A percentile compares a stretch with the other conserved stretches of the same genome.
Conservation (phyloP, 2,797 vertebrate species). For the Aeoliscus strigatus region DNA sequence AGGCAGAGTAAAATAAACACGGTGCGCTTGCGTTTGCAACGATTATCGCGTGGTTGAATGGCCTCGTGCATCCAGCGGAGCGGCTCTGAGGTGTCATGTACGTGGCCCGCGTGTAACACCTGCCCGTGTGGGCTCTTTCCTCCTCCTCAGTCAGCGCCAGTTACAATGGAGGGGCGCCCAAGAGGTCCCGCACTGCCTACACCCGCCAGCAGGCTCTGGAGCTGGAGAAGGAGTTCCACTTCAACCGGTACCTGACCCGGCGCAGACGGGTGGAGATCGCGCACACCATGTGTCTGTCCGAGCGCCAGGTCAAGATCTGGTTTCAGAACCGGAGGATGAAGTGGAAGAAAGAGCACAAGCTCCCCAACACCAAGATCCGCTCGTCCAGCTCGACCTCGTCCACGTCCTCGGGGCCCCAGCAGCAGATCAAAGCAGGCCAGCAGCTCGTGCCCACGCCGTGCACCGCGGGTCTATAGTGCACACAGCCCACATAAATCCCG, state of each 20-base stretch:
- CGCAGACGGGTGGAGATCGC: slow-evolving; percentile 96
- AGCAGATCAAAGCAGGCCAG: slow-evolving; percentile 89
- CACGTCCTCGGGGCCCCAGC: slow-evolving; percentile 74
- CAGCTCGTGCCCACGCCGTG: slow-evolving; percentile 84
- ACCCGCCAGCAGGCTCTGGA: slow-evolving; percentile 98
- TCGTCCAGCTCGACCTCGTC: slow-evolving; percentile 82
- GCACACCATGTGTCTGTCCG: slow-evolving; percentile 94
- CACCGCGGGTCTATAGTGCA: slow-evolving; percentile 76
- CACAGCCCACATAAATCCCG: slow-evolving; percentile 41
- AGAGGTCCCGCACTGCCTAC: slow-evolving; percentile 98
- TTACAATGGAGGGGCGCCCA: slow-evolving; percentile 96
- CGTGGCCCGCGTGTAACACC: slow-evolving; percentile 68
- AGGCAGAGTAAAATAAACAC: slow-evolving; percentile 34
- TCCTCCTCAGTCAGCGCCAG: slow-evolving; percentile 83
- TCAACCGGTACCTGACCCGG: slow-evolving; percentile 98
- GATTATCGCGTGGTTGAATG: slow-evolving; percentile 12
- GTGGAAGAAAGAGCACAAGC: slow-evolving; percentile 99
- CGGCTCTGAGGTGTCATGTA: slow-evolving; percentile 22
- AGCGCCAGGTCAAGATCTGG: slow-evolving; percentile 99
- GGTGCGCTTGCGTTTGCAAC: slow-evolving; percentile 18
- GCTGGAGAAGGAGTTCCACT: slow-evolving; percentile 98
- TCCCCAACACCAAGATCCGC: slow-evolving; percentile 98
- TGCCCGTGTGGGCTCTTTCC: slow-evolving; percentile 66
- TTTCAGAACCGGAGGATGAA: slow-evolving; percentile 99
- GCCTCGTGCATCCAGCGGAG: slow-evolving; percentile 33